phyloP scores from a whole-genome alignment of 2,113 vertebrate genomes.

The Nerophis lumbriciformis region DNA sequence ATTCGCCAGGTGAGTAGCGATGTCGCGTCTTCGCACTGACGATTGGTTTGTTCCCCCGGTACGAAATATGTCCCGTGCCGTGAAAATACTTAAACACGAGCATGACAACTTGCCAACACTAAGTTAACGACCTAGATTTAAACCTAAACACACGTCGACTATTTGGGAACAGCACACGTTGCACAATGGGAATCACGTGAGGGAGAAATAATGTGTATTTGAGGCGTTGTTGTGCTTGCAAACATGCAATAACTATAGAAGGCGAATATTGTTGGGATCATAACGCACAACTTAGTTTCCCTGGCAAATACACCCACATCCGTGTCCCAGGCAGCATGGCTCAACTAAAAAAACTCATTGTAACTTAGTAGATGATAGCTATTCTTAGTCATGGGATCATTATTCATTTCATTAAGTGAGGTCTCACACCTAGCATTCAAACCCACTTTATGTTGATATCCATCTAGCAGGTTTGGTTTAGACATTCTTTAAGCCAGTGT shows the following conservation, averaged over 20 bases:
- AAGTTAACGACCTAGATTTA: not conserved
- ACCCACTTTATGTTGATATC: not conserved
- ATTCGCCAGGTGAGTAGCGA: conserved; percentile 83
- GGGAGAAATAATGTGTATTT: conserved; percentile 12
- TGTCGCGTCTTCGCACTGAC: not conserved
- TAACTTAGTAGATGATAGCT: not conserved
- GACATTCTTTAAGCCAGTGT: not conserved
- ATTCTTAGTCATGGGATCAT: not conserved
- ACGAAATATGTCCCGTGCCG: not conserved
- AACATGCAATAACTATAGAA: not conserved
- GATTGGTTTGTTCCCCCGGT: conserved; percentile 2
- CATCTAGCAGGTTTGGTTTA: not conserved
- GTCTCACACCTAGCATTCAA: not conserved
- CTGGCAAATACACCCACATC: too few species aligned
- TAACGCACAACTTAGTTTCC: too few species aligned
- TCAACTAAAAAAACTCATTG: too few species aligned
- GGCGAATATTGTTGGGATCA: too few species aligned
- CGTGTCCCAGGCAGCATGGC: too few species aligned
- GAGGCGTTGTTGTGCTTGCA: conserved; percentile 17
- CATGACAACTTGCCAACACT: not conserved
- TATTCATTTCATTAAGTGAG: not conserved
- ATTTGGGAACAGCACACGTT: conserved; percentile 18
- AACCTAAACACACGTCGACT: not conserved
- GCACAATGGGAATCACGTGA: conserved; percentile 44
- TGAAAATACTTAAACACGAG: not conserved